phyloP scores from a whole-genome alignment of 2,888 invertebrate genomes.

The Eustalomyia histrio region DNA sequence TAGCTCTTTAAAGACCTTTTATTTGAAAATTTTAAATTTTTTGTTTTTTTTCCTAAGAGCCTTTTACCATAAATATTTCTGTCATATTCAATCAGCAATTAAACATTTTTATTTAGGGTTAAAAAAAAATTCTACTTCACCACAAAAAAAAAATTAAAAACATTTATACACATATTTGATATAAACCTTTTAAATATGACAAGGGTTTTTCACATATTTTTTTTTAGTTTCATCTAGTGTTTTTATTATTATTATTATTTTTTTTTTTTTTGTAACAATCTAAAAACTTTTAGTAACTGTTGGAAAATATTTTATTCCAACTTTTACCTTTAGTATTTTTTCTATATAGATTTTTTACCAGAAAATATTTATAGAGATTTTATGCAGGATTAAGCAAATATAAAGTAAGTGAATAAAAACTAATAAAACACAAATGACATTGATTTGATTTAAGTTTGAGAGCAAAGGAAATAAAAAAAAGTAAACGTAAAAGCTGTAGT shows the following conservation, averaged over 20 bases:
- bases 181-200: neutral
- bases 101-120: too few relatives aligned
- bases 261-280: too few relatives aligned
- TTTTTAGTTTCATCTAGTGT: too few relatives aligned
- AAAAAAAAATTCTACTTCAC: too few relatives aligned
- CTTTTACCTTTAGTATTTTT: neutral
- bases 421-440: conserved; percentile 27
- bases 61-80: neutral
- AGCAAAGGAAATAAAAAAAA: neutral
- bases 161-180: neutral
- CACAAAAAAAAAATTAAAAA: too few relatives aligned
- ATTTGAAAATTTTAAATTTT: too few relatives aligned
- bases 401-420: neutral
- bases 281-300: neutral
- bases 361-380: neutral
- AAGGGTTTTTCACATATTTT: neutral
- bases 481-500: neutral
- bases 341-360: neutral
- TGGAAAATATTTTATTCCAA: neutral
- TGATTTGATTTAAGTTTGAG: conserved; percentile 27
- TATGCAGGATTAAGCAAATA: neutral
- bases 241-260: too few relatives aligned
- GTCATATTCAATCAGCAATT: neutral
- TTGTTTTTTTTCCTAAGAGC: too few relatives aligned
- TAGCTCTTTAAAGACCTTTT: too few relatives aligned